Conservation (phyloP, 2,888 invertebrate species). For the Cetonia aurata region DNA sequence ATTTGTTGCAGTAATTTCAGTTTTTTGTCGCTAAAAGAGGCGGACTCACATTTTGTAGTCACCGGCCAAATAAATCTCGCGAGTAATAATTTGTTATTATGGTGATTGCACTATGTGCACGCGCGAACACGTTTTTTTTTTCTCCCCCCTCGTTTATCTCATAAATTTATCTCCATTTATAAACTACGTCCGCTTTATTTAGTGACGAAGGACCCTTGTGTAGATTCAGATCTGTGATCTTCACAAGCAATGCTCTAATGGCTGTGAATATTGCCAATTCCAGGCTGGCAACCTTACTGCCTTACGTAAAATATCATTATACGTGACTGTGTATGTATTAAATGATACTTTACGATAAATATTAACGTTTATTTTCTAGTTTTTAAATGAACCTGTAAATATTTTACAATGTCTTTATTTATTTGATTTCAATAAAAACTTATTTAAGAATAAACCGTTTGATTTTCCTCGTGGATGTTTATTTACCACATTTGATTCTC, state of each 20-base stretch:
- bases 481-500: no score
- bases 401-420: slow-evolving; percentile 44
- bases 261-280: slow-evolving; percentile 61
- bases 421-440: slow-evolving; percentile 43
- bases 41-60: background rate
- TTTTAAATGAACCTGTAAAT: slow-evolving; percentile 51
- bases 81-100: background rate
- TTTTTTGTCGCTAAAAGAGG: slow-evolving; percentile 37
- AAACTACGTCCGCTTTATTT: background rate
- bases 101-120: no score
- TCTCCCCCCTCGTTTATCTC: no score
- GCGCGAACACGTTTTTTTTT: no score
- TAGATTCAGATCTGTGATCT: slow-evolving; percentile 51
- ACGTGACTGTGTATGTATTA: slow-evolving; percentile 47
- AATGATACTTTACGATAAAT: slow-evolving; percentile 52
- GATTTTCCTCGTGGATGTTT: no score
- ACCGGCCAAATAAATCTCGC: background rate
- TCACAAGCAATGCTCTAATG: slow-evolving; percentile 58
- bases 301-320: slow-evolving; percentile 56
- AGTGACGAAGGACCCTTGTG: slow-evolving; percentile 44
- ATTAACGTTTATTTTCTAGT: slow-evolving; percentile 49
- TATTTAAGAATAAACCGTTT: slow-evolving; percentile 27
- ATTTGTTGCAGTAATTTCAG: slow-evolving; percentile 34
- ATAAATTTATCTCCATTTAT: no score
- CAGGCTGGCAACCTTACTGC: slow-evolving; percentile 55